These are phyloP conservation scores for Spinus olivaceus DNA, from an alignment of 2,797 vertebrate species.

Conservation along the genomic window DNA sequence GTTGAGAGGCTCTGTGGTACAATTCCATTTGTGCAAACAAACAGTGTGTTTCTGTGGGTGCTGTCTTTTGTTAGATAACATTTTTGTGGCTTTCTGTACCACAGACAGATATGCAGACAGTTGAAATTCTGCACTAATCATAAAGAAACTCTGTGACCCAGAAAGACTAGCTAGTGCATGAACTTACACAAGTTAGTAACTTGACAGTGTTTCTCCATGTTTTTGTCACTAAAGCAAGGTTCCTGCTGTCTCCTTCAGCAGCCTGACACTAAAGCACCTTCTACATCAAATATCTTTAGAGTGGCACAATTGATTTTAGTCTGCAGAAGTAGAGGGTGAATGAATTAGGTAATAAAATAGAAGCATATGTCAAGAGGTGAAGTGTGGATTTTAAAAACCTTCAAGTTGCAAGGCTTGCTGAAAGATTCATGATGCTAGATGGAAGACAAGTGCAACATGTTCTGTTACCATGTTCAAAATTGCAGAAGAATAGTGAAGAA, in stretches of 20 bases:
- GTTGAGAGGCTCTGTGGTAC: neutral
- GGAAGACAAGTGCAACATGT: neutral
- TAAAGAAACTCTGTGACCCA: neutral
- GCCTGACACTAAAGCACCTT: neutral
- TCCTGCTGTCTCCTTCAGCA: neutral
- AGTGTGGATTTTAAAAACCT: neutral
- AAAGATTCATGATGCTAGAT: neutral
- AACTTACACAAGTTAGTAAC: neutral
- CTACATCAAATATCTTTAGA: neutral
- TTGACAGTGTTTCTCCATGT: neutral
- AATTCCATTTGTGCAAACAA: neutral
- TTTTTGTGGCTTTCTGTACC: neutral
- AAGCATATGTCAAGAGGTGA: neutral
- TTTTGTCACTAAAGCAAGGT: neutral
- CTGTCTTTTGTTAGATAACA: neutral
- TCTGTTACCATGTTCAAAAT: neutral
- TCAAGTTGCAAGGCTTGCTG: neutral
- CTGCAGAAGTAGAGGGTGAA: neutral
- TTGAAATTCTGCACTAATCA: neutral
- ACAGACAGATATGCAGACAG: neutral
- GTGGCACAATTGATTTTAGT: neutral
- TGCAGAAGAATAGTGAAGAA: neutral
- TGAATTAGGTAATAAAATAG: neutral
- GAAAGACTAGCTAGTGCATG: neutral
- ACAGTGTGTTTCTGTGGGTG: neutral